Conservation (phyloP, 2,888 invertebrate species). For the Hipparchia sbordonii region DNA sequence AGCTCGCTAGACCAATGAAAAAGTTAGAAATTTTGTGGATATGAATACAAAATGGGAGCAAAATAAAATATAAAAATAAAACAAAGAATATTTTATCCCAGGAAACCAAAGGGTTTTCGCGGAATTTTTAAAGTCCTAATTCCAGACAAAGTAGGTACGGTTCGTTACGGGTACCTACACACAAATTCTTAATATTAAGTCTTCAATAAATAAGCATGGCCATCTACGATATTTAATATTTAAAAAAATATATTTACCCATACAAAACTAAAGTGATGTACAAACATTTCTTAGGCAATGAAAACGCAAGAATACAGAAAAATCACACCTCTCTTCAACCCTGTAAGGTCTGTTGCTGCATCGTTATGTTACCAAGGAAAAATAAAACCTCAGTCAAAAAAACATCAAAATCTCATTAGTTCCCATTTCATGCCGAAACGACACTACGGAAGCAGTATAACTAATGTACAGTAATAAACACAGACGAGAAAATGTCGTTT, state of each 20-base stretch:
- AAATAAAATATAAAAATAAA: no score
- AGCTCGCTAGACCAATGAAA: no score
- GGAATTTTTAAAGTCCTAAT: no score
- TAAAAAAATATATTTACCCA: neutral
- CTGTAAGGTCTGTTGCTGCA: constrained; percentile 48
- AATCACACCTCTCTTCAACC: constrained; percentile 47
- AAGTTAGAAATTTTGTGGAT: no score
- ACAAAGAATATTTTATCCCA: no score
- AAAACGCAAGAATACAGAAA: constrained; percentile 28
- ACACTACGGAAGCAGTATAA: constrained; percentile 82
- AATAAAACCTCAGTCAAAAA: constrained; percentile 83
- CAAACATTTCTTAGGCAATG: neutral
- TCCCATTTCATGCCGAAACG: constrained; percentile 81
- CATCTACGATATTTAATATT: neutral
- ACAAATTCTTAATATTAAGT: neutral
- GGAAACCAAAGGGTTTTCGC: no score
- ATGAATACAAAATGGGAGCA: no score
- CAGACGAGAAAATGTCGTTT: constrained; percentile 77
- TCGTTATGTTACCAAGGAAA: constrained; percentile 57
- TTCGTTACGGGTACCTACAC: no score
- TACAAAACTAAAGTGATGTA: neutral
- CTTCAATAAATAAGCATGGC: neutral
- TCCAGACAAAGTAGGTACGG: no score
- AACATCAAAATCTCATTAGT: constrained; percentile 84
- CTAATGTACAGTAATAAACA: constrained; percentile 82